These are phyloP conservation scores for Diplodus sargus DNA, from an alignment of 2,797 vertebrate species.

Conservation along the genomic window DNA sequence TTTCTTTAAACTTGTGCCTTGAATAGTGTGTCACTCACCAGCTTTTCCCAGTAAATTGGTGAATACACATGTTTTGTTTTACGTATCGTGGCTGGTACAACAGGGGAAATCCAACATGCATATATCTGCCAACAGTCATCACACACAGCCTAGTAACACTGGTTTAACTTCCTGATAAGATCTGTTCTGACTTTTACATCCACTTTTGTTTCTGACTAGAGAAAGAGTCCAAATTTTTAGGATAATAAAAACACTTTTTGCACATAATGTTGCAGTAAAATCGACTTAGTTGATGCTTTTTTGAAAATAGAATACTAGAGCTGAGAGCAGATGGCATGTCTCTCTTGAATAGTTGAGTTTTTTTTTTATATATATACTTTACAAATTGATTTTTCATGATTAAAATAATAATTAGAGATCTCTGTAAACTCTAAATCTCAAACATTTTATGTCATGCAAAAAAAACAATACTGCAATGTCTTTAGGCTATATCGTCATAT, in stretches of 20 bases:
- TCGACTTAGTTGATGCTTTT: too few species aligned
- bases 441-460: not conserved
- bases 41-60: not conserved
- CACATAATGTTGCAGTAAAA: not conserved
- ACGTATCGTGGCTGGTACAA: not conserved
- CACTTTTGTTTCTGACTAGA: not conserved
- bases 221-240: not conserved
- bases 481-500: too few species aligned
- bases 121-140: not conserved
- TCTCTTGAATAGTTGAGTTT: not conserved
- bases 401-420: not conserved
- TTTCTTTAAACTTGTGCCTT: not conserved
- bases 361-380: too few species aligned
- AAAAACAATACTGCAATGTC: not conserved
- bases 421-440: not conserved
- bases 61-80: not conserved
- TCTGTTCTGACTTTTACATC: not conserved
- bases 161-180: conserved; percentile 7
- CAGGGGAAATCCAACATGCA: not conserved
- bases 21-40: not conserved
- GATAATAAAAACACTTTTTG: not conserved
- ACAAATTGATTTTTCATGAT: not conserved
- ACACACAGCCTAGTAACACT: not conserved
- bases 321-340: too few species aligned
- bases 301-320: not conserved